Evolutionary conservation across 2,113 vertebrate species (phyloP).

Genomic region (Gasterosteus nipponicus): DNA sequence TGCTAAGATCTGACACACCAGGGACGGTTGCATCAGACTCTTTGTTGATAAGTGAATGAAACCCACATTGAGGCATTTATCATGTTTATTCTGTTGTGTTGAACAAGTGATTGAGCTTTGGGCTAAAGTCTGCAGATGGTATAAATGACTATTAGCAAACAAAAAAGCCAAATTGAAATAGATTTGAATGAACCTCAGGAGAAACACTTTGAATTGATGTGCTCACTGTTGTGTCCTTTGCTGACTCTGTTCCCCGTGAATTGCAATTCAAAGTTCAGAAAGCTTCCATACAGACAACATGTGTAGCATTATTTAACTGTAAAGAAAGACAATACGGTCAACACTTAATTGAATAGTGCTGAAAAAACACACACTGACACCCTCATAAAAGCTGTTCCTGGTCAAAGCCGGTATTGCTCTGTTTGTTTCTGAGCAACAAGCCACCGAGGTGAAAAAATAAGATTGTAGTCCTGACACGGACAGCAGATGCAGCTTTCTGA

Average conservation of each 20-base stretch:
- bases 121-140: constrained; percentile 12
- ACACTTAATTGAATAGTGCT: constrained; percentile 7
- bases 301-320: neutral
- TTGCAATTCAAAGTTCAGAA: neutral
- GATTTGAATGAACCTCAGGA: neutral
- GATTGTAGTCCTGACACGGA: constrained; percentile 17
- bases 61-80: constrained; percentile 21
- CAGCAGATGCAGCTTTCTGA: constrained; percentile 34
- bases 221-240: neutral
- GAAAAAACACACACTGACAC: constrained; percentile 15
- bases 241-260: neutral
- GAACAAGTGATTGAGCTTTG: constrained; percentile 34
- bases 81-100: constrained; percentile 39
- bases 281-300: neutral
- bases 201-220: neutral
- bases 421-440: constrained; percentile 39
- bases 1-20: constrained; percentile 31
- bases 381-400: constrained; percentile 8
- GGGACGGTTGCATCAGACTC: constrained; percentile 44
- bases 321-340: constrained; percentile 9
- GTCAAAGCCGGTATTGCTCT: constrained; percentile 12
- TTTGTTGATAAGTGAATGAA: constrained; percentile 34
- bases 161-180: constrained; percentile 5
- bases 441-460: constrained; percentile 34
- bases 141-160: constrained; percentile 22